These are phyloP conservation scores for Phengaris alcon DNA, from an alignment of 2,888 invertebrate genomes.

Conservation along the genomic window DNA sequence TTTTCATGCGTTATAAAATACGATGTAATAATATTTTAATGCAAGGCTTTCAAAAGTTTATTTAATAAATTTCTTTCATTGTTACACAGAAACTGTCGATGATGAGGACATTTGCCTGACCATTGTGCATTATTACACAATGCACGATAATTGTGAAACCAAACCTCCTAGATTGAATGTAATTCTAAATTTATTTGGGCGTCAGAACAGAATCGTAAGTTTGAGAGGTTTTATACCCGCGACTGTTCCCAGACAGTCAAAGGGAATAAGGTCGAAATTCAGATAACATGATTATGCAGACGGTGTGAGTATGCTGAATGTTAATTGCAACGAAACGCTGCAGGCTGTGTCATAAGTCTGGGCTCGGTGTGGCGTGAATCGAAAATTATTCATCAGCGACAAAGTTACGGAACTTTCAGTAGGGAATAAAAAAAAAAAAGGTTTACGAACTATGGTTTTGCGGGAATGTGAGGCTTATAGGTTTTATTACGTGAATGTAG, in stretches of 20 bases:
- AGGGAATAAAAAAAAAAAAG: conserved; percentile 16
- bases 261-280: conserved; percentile 1
- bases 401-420: conserved; percentile 27
- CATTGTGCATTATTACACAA: background rate
- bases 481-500: conserved; percentile 9
- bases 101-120: too few relatives aligned
- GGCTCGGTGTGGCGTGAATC: conserved; percentile 29
- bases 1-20: too few relatives aligned
- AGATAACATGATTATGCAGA: conserved; percentile 6
- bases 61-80: too few relatives aligned
- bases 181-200: conserved; percentile 6
- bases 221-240: background rate
- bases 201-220: background rate
- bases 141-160: background rate
- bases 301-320: conserved; percentile 25
- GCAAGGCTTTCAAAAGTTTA: too few relatives aligned
- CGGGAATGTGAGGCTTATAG: background rate
- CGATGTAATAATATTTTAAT: too few relatives aligned
- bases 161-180: background rate
- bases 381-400: conserved; percentile 31
- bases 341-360: conserved; percentile 30
- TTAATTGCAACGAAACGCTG: conserved; percentile 28
- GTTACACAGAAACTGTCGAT: too few relatives aligned
- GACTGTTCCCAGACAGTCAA: background rate
- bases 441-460: conserved; percentile 24